A percentile compares a stretch with the other conserved stretches of the same genome.
These are phyloP conservation scores for Campaea margaritaria DNA, from an alignment of 2,888 invertebrate genomes.

Conservation along the genomic window DNA sequence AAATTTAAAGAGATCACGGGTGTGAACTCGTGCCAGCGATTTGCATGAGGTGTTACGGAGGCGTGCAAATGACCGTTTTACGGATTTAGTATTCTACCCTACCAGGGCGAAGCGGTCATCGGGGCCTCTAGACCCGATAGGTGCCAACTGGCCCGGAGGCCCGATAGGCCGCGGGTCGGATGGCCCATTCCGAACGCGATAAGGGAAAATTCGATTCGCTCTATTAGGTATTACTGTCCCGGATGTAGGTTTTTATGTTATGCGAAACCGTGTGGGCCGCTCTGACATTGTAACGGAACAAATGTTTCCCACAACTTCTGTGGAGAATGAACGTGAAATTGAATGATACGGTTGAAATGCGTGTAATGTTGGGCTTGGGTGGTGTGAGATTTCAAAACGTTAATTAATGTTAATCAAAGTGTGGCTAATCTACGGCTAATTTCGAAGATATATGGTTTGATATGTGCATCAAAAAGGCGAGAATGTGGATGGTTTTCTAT, in stretches of 20 bases:
- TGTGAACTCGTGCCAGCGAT: too few relatives aligned
- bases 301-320: conserved; percentile 8
- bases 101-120: background rate
- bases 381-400: too few relatives aligned
- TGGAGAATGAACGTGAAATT: background rate
- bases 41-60: too few relatives aligned
- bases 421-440: too few relatives aligned
- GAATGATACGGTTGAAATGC: conserved; percentile 7
- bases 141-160: conserved; percentile 11
- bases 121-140: background rate
- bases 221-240: conserved; percentile 32
- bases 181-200: conserved; percentile 29
- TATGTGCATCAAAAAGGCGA: too few relatives aligned
- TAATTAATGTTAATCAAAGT: too few relatives aligned
- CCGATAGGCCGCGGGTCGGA: conserved; percentile 23
- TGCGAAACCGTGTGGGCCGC: conserved; percentile 7
- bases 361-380: background rate
- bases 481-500: too few relatives aligned
- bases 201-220: conserved; percentile 38
- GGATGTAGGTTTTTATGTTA: conserved; percentile 21
- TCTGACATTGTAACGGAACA: background rate
- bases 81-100: conserved; percentile 1
- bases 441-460: too few relatives aligned
- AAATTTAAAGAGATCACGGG: too few relatives aligned
- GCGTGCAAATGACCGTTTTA: too few relatives aligned